phyloP scores from a whole-genome alignment of 37 sponge, comb jelly and placozoan genomes.

The Axinella damicornis region DNA sequence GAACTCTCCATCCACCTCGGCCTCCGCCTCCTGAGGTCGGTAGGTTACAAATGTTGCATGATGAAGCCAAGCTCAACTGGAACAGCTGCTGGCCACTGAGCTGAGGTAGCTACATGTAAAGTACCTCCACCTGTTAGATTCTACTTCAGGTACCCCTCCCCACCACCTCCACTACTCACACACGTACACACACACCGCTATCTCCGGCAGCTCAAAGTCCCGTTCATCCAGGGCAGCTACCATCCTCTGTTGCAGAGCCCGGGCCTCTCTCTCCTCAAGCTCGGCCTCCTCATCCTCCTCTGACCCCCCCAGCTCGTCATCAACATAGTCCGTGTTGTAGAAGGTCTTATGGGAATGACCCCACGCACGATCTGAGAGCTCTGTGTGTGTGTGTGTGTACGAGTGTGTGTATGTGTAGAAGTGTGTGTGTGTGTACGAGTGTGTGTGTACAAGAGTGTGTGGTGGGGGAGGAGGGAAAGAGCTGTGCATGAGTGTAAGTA shows the following conservation, averaged over 20 bases:
- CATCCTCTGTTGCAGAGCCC: slow-evolving; percentile 79
- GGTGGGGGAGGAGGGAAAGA: too few species aligned
- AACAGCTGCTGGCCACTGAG: too few species aligned
- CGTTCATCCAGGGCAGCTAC: slow-evolving; percentile 55
- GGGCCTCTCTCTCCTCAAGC: slow-evolving; percentile 88
- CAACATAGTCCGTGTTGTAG: slow-evolving; percentile 76
- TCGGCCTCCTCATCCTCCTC: slow-evolving; percentile 63
- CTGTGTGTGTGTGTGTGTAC: slow-evolving; percentile 5
- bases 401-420: too few species aligned
- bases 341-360: slow-evolving; percentile 71
- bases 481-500: too few species aligned
- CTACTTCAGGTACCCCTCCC: too few species aligned
- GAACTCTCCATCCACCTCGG: not conserved
- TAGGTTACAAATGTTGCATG: not conserved
- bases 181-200: slow-evolving; percentile 2
- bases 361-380: slow-evolving; percentile 70
- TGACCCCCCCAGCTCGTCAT: slow-evolving; percentile 63
- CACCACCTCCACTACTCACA: too few species aligned
- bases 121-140: too few species aligned
- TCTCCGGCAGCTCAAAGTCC: slow-evolving; percentile 64
- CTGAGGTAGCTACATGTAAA: too few species aligned
- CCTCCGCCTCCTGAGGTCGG: too few species aligned
- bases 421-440: too few species aligned
- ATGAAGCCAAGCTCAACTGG: not conserved
- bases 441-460: too few species aligned